Evolutionary conservation across 1,140 invertebrate genomes (phyloP).

Genomic region (Drosophila guanche): DNA sequence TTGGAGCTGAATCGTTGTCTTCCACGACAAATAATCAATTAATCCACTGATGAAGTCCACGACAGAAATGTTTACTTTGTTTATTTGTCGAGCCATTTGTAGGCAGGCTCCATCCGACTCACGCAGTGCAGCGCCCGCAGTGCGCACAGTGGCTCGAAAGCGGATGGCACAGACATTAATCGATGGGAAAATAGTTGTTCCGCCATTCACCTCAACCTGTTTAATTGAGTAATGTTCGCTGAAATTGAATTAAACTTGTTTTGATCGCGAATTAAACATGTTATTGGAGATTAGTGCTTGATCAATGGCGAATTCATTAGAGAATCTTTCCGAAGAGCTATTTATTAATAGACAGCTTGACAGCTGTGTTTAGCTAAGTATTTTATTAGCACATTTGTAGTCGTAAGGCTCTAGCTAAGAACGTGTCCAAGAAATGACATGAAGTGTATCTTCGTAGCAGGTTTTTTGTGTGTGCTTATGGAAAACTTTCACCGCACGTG

Average conservation of each 20-base stretch:
- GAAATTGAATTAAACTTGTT: slow-evolving; percentile 58
- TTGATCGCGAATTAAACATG: slow-evolving; percentile 43
- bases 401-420: neutral
- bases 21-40: slow-evolving; percentile 81
- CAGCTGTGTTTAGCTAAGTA: slow-evolving; percentile 34
- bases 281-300: slow-evolving; percentile 48
- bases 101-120: slow-evolving; percentile 30
- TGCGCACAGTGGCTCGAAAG: slow-evolving; percentile 60
- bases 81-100: slow-evolving; percentile 55
- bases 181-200: no score
- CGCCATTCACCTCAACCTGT: slow-evolving; percentile 39
- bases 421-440: slow-evolving; percentile 27
- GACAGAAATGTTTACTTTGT: slow-evolving; percentile 71
- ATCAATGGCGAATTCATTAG: slow-evolving; percentile 60
- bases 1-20: slow-evolving; percentile 17
- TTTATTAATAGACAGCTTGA: slow-evolving; percentile 23
- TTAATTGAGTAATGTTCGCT: slow-evolving; percentile 35
- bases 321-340: slow-evolving; percentile 10
- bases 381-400: slow-evolving; percentile 19
- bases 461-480: neutral
- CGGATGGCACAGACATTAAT: no score
- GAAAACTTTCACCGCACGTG: slow-evolving; percentile 34
- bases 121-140: slow-evolving; percentile 30
- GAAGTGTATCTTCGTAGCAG: slow-evolving; percentile 1
- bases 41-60: slow-evolving; percentile 78